Evolutionary conservation across 2,797 vertebrate genomes (phyloP).

Genomic region (Perodicticus potto): DNA sequence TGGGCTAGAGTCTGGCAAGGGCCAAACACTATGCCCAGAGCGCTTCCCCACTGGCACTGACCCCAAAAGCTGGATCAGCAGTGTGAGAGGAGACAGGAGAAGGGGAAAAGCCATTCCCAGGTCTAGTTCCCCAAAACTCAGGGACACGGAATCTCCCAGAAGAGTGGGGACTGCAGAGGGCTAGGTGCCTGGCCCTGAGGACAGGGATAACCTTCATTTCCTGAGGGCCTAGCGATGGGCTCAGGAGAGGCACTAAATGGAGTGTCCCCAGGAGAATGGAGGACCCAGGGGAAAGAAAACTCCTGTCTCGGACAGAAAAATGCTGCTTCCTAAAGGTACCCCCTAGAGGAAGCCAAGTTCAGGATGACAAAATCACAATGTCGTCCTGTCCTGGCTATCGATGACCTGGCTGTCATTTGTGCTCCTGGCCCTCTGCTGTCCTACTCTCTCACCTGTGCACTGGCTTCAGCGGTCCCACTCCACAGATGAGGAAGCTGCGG

Average conservation of each 20-base stretch:
- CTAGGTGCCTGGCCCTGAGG: accelerated
- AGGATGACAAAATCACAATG: accelerated
- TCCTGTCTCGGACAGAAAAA: neutral
- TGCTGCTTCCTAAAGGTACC: neutral
- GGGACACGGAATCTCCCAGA: neutral
- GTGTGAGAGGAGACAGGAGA: neutral
- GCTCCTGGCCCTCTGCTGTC: accelerated
- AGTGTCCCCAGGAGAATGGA: neutral
- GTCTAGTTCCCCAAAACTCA: neutral
- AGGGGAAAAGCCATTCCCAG: neutral
- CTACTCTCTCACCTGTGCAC: neutral
- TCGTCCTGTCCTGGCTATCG: neutral
- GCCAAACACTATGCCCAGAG: neutral
- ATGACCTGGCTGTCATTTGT: too few relatives aligned
- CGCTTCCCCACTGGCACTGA: accelerated
- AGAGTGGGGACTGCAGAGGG: neutral
- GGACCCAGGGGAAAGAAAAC: neutral
- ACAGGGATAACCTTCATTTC: neutral
- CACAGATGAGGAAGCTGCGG: neutral
- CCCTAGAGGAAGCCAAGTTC: neutral
- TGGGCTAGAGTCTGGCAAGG: accelerated
- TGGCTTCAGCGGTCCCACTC: neutral
- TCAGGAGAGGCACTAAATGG: neutral
- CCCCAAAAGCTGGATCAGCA: neutral
- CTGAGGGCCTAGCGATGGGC: neutral